Base-by-base conservation (phyloP, 2,888 invertebrate species). In the Morpho helenor region DNA sequence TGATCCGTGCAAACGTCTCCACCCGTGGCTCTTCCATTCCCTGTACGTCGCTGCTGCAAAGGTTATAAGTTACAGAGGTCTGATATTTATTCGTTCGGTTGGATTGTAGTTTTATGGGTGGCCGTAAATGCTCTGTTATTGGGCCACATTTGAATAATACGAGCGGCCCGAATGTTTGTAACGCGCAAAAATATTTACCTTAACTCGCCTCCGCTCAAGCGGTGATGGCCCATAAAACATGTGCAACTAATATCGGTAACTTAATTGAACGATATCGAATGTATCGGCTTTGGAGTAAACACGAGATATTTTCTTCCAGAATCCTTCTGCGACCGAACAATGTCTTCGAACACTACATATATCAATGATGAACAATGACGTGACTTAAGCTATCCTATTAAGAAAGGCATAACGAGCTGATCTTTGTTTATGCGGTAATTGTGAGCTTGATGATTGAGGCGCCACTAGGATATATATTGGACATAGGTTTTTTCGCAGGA, bases 71-170 rank as follows among this genome's bases (percentile, higher is more conserved):
- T 82, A 84, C 80, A 77, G 84, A 81, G 86, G 84, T 86, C 86
- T 77, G 85, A 87, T 87, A 87, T 88, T 86, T 88, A 87, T 88
- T 86, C 82, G 82, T 83, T 75, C 79, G 76, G 85, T 82, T 85
- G 83, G 86, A 87, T 87, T 84, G 88, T 88, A 87, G 88, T 88
- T 88, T 88, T 88, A 88, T 84, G 86, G 75, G 62, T 73, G 80
- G 77, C 81, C 87, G 80, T 88, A 88, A 88, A 88, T 85, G 87
- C 80, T 75, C 74, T 79, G 76, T 87, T 88, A 88, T 88, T 87
- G 88, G 83, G 72, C 75, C 81, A 73, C 84, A 88, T 88, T 88
- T 88, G 88, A 88, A 88, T 88, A 88, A 84, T 85, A 83, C 86
- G 84, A 83, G 72, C 82, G 70, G 68, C 71, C 79, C 76, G 74